phyloP scores from a whole-genome alignment of 37 sponge, comb jelly and placozoan genomes.

The Beroe forskalii region DNA sequence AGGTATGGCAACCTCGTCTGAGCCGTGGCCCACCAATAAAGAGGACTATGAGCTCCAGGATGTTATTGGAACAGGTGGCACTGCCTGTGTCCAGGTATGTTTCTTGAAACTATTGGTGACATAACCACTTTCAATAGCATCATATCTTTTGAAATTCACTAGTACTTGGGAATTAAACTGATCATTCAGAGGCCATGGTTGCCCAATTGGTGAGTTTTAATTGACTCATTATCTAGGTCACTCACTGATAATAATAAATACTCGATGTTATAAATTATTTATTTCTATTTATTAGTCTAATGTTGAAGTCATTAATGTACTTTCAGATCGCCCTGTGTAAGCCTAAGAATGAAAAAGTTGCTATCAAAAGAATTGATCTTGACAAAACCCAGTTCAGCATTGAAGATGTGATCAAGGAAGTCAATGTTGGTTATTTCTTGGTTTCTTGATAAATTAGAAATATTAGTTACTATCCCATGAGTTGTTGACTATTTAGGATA shows the following conservation, averaged over 20 bases:
- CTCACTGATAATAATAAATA: slow-evolving; percentile 21
- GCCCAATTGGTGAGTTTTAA: not conserved
- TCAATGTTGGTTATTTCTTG: slow-evolving; percentile 33
- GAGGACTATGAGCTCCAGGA: slow-evolving; percentile 81
- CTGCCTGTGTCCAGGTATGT: slow-evolving; percentile 48
- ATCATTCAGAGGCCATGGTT: not conserved
- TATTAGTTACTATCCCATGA: not conserved
- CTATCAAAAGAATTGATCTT: slow-evolving; percentile 94
- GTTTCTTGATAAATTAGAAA: not conserved
- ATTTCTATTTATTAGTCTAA: too few species aligned
- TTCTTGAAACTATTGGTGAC: too few species aligned
- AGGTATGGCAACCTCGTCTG: slow-evolving; percentile 44
- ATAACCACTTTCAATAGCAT: too few species aligned
- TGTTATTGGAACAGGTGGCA: slow-evolving; percentile 71
- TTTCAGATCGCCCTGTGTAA: slow-evolving; percentile 85
- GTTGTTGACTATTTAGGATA: too few species aligned
- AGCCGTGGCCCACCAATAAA: slow-evolving; percentile 76
- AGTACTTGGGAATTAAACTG: not conserved
- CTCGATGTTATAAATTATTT: too few species aligned
- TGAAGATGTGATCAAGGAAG: slow-evolving; percentile 68
- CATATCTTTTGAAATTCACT: too few species aligned
- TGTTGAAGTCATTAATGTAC: too few species aligned
- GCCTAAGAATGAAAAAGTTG: slow-evolving; percentile 72
- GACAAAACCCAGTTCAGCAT: slow-evolving; percentile 79
- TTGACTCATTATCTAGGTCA: not conserved